These are phyloP conservation scores for Coccyzus lansbergi DNA, from an alignment of 2,797 vertebrate species.

Conservation along the genomic window DNA sequence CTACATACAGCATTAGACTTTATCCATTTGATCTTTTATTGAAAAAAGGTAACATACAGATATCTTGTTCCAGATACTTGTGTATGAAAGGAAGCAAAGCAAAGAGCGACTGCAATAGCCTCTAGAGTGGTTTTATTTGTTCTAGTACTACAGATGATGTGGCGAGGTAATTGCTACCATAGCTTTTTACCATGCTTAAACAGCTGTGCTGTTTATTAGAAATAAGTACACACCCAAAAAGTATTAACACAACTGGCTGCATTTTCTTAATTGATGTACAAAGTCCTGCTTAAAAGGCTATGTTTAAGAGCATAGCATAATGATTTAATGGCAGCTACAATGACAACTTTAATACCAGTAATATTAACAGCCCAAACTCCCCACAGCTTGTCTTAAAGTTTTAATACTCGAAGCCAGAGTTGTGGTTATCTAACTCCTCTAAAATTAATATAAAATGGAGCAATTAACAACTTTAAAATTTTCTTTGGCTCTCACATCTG, in stretches of 20 bases:
- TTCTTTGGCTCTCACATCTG: background rate
- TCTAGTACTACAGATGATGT: background rate
- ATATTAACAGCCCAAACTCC: background rate
- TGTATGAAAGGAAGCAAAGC: background rate
- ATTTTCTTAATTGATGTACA: background rate
- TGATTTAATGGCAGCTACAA: background rate
- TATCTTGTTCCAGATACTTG: background rate
- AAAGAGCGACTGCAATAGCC: background rate
- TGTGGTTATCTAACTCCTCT: background rate
- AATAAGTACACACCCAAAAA: background rate
- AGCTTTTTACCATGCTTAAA: background rate
- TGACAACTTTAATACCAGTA: background rate
- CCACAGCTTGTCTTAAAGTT: background rate
- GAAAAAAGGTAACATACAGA: background rate
- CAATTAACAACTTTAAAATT: background rate
- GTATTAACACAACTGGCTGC: background rate
- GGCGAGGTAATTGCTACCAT: rapidly evolving
- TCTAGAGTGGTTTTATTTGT: constrained; percentile 28
- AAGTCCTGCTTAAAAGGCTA: background rate
- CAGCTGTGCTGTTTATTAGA: background rate
- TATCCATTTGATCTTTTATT: background rate
- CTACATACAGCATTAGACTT: background rate
- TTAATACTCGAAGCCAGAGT: background rate
- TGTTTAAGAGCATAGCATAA: background rate
- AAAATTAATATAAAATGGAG: background rate